phyloP scores from a whole-genome alignment of 2,113 vertebrate species.

The Cynoglossus semilaevis region DNA sequence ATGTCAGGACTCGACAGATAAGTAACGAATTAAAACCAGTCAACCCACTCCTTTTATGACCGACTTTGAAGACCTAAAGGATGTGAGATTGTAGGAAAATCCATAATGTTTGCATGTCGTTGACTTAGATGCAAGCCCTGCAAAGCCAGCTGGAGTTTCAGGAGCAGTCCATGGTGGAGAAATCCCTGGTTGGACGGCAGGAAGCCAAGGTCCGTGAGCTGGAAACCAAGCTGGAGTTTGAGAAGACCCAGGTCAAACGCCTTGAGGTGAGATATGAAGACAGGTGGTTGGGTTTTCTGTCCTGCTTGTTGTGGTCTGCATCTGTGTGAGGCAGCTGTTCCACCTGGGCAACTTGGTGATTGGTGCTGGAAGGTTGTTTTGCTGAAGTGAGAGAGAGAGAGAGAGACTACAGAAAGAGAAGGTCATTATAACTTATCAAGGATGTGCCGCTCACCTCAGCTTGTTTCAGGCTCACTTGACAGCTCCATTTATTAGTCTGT shows the following conservation, averaged over 20 bases:
- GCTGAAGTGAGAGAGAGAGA: neutral
- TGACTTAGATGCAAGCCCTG: slow-evolving; percentile 85
- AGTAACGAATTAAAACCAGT: too few relatives aligned
- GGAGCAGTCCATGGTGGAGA: slow-evolving; percentile 98
- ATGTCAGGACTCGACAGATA: too few relatives aligned
- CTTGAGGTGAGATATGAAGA: slow-evolving; percentile 82
- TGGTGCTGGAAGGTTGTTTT: slow-evolving; percentile 7
- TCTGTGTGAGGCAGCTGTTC: neutral
- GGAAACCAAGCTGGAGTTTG: slow-evolving; percentile 94
- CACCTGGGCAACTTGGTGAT: neutral
- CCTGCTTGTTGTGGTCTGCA: neutral
- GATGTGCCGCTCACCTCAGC: neutral
- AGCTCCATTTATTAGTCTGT: slow-evolving; percentile 60
- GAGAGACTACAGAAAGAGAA: neutral
- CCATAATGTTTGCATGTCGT: slow-evolving; percentile 7
- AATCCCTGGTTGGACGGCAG: slow-evolving; percentile 91
- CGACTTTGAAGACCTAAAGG: neutral
- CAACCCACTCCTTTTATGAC: too few relatives aligned
- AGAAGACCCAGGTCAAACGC: slow-evolving; percentile 95
- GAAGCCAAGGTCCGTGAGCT: slow-evolving; percentile 95
- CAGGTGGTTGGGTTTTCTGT: neutral
- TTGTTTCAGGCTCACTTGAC: slow-evolving; percentile 16
- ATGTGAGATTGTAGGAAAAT: neutral
- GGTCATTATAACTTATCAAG: neutral
- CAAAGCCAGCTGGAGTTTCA: slow-evolving; percentile 97